Evolutionary conservation across 2,113 vertebrate species (phyloP).

Genomic region (Xenopus borealis): DNA sequence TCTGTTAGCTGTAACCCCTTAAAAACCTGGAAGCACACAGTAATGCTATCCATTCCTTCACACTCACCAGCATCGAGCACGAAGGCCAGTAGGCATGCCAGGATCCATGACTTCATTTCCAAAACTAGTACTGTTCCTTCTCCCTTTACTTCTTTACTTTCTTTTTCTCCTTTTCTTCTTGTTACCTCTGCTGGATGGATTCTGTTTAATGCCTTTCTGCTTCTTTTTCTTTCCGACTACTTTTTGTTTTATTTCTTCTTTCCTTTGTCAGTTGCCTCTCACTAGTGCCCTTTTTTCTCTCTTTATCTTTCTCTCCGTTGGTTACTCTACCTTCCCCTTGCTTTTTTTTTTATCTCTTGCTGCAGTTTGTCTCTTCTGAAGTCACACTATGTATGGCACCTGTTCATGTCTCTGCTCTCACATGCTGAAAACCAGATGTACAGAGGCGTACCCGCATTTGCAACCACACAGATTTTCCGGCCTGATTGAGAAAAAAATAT

Average conservation of each 20-base stretch:
- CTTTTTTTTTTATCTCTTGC: background rate
- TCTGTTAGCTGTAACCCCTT: no score
- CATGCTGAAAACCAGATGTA: background rate
- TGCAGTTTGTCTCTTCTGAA: background rate
- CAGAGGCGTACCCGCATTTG: constrained; percentile 6
- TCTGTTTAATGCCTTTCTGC: background rate
- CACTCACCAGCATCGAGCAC: constrained; percentile 25
- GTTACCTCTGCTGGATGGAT: background rate
- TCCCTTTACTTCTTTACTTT: background rate
- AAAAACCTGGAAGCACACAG: no score
- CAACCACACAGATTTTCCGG: constrained; percentile 38
- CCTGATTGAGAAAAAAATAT: background rate
- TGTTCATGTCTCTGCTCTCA: background rate
- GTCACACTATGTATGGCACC: background rate
- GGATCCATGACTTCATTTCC: background rate
- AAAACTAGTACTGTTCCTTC: background rate
- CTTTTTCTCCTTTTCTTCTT: background rate
- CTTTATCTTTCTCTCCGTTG: background rate
- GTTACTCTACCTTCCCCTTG: background rate
- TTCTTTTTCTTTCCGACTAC: background rate
- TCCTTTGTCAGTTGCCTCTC: background rate
- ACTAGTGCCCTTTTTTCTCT: background rate
- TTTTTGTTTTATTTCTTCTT: background rate
- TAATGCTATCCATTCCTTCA: no score
- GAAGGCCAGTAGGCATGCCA: background rate